A percentile compares a stretch with the other conserved stretches of the same genome.
Conservation (phyloP, 2,888 invertebrate genomes). For the Eudasyphora cyanicolor region DNA sequence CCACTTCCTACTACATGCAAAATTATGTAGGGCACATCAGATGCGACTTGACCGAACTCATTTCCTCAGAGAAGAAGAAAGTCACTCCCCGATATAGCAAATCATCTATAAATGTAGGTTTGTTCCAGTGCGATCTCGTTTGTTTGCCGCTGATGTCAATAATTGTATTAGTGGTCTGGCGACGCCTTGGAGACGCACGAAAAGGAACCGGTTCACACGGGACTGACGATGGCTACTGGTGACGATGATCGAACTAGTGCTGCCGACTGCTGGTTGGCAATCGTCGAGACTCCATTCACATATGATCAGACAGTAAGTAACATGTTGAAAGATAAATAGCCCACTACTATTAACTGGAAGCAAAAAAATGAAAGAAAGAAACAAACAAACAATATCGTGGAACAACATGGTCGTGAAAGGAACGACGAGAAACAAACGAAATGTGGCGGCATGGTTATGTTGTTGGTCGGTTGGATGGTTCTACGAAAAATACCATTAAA, state of each 20-base stretch:
- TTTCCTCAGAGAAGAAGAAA: neutral
- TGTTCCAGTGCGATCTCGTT: neutral
- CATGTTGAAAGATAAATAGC: constrained; percentile 55
- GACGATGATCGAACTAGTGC: neutral
- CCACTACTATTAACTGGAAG: constrained; percentile 48
- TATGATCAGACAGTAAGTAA: constrained; percentile 46
- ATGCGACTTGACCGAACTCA: neutral
- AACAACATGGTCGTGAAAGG: constrained; percentile 38
- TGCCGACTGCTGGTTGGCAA: neutral
- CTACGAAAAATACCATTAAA: constrained; percentile 54
- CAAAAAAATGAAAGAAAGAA: neutral
- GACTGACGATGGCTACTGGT: neutral
- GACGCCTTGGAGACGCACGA: neutral
- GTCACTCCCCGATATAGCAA: neutral
- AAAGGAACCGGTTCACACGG: constrained; percentile 11
- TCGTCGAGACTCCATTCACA: constrained; percentile 45
- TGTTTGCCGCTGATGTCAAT: neutral
- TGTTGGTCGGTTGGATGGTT: constrained; percentile 2
- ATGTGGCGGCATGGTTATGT: constrained; percentile 45
- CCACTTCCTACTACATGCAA: too few species aligned
- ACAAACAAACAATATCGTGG: constrained; percentile 24
- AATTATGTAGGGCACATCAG: too few species aligned
- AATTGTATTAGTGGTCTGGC: neutral
- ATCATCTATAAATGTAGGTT: constrained; percentile 1
- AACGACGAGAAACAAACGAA: constrained; percentile 28